Percentiles rank a stretch among this genome's conserved stretches.
Conservation (phyloP, 2,797 vertebrate genomes). For the Urophycis tenuis region DNA sequence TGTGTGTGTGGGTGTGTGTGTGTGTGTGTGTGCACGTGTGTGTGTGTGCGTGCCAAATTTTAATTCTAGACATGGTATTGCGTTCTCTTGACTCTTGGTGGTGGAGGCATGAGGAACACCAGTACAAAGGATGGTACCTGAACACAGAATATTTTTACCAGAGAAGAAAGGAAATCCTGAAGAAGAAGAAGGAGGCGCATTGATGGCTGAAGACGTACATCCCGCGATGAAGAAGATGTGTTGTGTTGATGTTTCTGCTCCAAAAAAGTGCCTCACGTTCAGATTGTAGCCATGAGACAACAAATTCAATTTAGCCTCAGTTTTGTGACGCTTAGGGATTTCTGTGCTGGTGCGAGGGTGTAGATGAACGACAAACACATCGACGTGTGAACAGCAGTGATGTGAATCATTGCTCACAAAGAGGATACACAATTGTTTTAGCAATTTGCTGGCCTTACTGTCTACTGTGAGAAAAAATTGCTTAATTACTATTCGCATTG, state of each 20-base stretch:
- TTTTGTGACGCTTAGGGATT: conserved; percentile 21
- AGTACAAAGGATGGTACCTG: conserved; percentile 51
- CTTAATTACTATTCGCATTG: conserved; percentile 44
- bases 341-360: conserved; percentile 44
- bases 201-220: conserved; percentile 37
- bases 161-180: conserved; percentile 24
- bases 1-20: too few relatives aligned
- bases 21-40: not conserved
- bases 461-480: conserved; percentile 62
- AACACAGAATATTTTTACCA: conserved; percentile 27
- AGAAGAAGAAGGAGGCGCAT: conserved; percentile 33
- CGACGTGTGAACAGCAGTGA: conserved; percentile 18
- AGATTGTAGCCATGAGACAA: conserved; percentile 60
- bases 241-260: conserved; percentile 52
- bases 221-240: conserved; percentile 38
- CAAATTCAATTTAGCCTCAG: conserved; percentile 39
- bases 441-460: conserved; percentile 45
- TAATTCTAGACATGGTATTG: conserved; percentile 50
- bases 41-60: conserved; percentile 64
- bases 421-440: conserved; percentile 41
- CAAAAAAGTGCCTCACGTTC: conserved; percentile 71
- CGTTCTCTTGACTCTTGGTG: conserved; percentile 1
- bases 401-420: conserved; percentile 26
- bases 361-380: conserved; percentile 21
- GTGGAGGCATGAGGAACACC: conserved; percentile 38